A percentile compares a stretch with the other conserved stretches of the same genome.
Conservation (phyloP, 2,113 vertebrate genomes). For the Arenaria interpres region DNA sequence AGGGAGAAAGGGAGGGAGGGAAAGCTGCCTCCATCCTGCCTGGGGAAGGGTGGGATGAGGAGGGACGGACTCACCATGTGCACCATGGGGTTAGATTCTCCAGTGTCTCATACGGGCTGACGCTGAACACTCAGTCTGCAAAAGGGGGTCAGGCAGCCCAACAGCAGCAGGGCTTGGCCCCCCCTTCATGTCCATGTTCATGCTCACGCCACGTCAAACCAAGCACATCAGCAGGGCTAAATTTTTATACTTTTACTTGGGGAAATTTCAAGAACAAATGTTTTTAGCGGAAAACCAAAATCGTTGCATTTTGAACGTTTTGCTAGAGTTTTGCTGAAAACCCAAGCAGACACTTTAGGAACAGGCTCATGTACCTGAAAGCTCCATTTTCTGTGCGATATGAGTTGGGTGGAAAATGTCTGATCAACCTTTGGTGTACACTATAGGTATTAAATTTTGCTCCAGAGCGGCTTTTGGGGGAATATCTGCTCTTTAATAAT, state of each 20-base stretch:
- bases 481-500: neutral
- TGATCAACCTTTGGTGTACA: rapidly evolving
- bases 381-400: neutral
- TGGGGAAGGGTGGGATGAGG: neutral
- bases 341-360: neutral
- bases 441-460: neutral
- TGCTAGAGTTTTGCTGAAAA: neutral
- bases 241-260: neutral
- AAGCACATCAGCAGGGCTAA: rapidly evolving
- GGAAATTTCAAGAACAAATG: neutral
- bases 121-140: rapidly evolving
- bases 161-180: neutral
- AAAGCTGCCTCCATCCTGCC: neutral
- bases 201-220: rapidly evolving
- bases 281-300: neutral
- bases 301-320: rapidly evolving
- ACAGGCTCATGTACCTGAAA: neutral
- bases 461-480: neutral
- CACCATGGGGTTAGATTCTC: neutral
- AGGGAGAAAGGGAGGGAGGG: neutral
- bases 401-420: neutral
- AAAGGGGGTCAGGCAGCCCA: neutral
- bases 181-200: neutral
- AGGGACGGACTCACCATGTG: rapidly evolving
- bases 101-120: rapidly evolving